Base-by-base conservation (phyloP, 2,113 vertebrate species). In the Oreochromis tanganicae region DNA sequence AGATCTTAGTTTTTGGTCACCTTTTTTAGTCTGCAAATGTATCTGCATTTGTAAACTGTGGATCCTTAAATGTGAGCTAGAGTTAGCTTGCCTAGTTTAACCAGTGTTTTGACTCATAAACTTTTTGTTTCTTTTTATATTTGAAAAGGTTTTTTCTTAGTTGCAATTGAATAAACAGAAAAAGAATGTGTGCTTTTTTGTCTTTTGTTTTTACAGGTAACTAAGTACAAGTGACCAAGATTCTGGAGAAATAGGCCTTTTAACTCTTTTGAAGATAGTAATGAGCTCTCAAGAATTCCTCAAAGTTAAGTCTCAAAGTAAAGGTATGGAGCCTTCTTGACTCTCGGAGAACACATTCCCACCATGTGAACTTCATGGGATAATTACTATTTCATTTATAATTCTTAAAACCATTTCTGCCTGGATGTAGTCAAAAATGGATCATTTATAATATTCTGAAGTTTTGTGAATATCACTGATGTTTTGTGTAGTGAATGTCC, bases 271-370 rank as follows among this genome's bases (percentile, higher is more conserved):
- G 34, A 66, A 38, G 61, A 66, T 7, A 4, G 10, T 13, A 66
- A 38, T 2, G 4, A 13, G 19, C 10, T 38, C 61, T 38, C 19
- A 66, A 66, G n/a, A 66, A 7, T 66, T 36, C 10, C 61, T 68
- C 0, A 61, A 1, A 61, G 57, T 66, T 68, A 68, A 0, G n/a
- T 43, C n/a, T 71, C 0, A 71, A 1, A 16, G 36, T 43, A 71
- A 71, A 16, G 12, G 4, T 43, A 14, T 16, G 36, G 0, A 43
- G 38, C 3, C n/a, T 24, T 71, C 66, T 43, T 71, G 36, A 43
- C 36, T 71, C 66, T 43, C 5, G 2, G 68, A 75, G 68, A 0
- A 17, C 21, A 75, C 41, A 29, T 11, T 7, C 14, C 4, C 43
- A 29, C 0, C 38, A 46, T 17, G 68, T 73, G 68, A 27, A 41